Base-by-base conservation (phyloP, 1,140 invertebrate species). In the Globodera rostochiensis region DNA sequence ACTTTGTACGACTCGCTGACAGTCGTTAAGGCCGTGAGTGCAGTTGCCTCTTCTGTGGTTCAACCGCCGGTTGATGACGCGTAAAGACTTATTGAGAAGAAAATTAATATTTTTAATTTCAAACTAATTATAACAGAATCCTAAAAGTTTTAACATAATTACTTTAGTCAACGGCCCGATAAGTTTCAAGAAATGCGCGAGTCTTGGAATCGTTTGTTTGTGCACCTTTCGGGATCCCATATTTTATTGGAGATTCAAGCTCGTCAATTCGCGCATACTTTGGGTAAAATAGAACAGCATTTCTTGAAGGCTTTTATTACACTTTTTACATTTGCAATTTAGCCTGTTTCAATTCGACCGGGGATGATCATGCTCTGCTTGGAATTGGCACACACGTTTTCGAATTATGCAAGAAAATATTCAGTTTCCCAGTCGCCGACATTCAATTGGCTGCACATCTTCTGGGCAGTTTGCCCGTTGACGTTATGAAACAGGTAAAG, bases 391-490 rank as follows among this genome's bases (percentile, higher is more conserved):
- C n/a, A 46, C 53, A 70, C 13, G 69, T 82, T n/a, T 53, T 74
- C 2, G 74, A 82, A n/a, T 13, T 82, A 2, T 82, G 81, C 67
- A 79, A 82, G 80, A 82, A 82, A 50, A 82, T 82, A n/a, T 74
- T 82, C 49, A 73, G 80, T 53, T 60, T 45, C 74, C 64, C 81
- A 9, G 60, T 82, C 21, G 81, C 81, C 6, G 81, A 82, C 53
- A 19, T 82, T 4, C 70, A 60, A 57, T 81, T 82, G 47, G 81
- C 81, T 49, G 81, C 81, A n/a, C 67, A 82, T 67, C 60, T 82
- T 45, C 49, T 82, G 50, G 47, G 21, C 25, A 73, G 78, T 81
- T 49, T 82, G 80, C 15, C 67, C 1, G 49, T 47, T 47, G 49
- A 74, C 9, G 74, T 74, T 3, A 79, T 82, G 49, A n/a, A 53